Evolutionary conservation across 2,797 vertebrate genomes (phyloP), one percentile per base, ranked within the genome.

Genomic region (Pagetopsis macropterus): DNA sequence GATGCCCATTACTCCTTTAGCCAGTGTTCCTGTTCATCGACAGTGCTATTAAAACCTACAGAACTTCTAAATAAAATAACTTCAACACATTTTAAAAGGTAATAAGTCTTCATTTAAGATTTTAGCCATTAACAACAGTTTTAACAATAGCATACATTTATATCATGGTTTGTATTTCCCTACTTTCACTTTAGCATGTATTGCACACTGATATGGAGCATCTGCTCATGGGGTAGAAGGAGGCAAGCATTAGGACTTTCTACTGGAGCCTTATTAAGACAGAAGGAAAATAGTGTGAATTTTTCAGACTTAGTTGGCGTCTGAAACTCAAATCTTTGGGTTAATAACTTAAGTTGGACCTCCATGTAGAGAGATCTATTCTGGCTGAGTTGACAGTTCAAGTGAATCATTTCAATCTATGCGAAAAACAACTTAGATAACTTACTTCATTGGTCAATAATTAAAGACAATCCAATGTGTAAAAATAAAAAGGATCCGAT

Each of bases 61-160:
- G 68, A 91, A 89, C 75, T 69, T 84, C 82, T 84, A 83, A 78
- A 91, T 88, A 80, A 83, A 69, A 84, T 66, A 83, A 85, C 70
- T 75, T 88, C 63, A 88, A 90, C 75, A 92, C 82, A 82, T 81
- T 83, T 77, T 73, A 78, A 84, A 89, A 78, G 57, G 72, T 86
- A 87, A 87, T 84, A 89, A 79, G 84, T 89, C 91, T 93, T 94
- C 88, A 91, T 92, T 92, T 87, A 87, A 88, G 84, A 88, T 88
- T 84, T 89, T 82, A 86, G 80, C 82, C 82, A 85, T 89, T 85
- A 90, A 89, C 86, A 87, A 87, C 67, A 76, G 45, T 78, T 89
- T 90, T 55, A 87, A 85, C 75, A 87, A 87, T 79, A 89, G 70
- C 79, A 90, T 86, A 90, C 70, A 85, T 83, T 88, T 86, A 89